Conservation (phyloP, 2,113 vertebrate species). For the Podiceps cristatus region DNA sequence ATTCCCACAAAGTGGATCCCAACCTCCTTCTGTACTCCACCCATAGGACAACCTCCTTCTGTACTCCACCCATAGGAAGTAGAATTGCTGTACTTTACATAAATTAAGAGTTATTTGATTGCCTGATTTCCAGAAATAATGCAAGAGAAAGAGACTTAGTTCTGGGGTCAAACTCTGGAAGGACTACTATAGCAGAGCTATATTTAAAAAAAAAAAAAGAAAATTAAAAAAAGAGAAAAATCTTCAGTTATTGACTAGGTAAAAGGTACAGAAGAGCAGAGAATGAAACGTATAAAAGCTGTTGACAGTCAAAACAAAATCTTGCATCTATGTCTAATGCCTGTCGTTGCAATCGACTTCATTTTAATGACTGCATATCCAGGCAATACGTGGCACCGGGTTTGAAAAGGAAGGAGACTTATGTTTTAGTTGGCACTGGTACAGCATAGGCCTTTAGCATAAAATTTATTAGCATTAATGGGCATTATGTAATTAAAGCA, state of each 20-base stretch:
- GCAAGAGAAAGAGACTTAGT: background rate
- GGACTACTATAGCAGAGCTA: background rate
- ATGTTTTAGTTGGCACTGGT: background rate
- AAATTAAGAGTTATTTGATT: background rate
- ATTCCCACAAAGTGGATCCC: background rate
- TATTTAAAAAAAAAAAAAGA: background rate
- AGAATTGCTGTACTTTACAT: background rate
- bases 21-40: background rate
- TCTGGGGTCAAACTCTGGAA: background rate
- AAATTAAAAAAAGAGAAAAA: no score
- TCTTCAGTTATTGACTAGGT: background rate
- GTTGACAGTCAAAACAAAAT: background rate
- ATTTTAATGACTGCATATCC: background rate
- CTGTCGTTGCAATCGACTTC: rapidly evolving
- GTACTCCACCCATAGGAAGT: background rate
- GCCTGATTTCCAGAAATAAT: background rate
- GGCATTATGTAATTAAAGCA: conserved; percentile 34
- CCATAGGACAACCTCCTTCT: background rate
- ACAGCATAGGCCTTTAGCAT: background rate
- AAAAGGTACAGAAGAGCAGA: background rate
- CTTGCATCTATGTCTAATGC: background rate
- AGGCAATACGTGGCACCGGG: background rate
- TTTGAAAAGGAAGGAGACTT: background rate
- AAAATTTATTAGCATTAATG: conserved; percentile 42
- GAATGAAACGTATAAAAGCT: background rate